phyloP scores from a whole-genome alignment of 2,888 invertebrate genomes.

The Sarcophaga subvicina region DNA sequence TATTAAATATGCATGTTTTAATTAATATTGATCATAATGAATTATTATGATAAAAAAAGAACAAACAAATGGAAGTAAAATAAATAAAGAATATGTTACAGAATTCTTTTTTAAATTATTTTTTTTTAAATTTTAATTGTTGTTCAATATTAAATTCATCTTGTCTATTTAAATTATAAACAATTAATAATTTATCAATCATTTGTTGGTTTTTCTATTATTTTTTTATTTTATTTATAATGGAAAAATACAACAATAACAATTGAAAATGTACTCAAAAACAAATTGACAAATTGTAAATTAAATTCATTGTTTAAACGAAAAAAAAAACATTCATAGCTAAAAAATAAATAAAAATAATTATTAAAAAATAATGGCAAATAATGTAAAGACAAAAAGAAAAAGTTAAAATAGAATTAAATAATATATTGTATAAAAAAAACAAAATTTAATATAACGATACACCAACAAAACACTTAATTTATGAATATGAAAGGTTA shows the following conservation, averaged over 20 bases:
- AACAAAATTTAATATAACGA: background rate
- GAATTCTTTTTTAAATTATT: too few relatives aligned
- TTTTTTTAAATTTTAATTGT: too few relatives aligned
- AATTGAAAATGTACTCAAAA: conserved; percentile 8
- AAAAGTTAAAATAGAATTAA: background rate
- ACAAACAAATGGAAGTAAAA: background rate
- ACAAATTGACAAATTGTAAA: conserved; percentile 55
- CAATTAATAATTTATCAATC: background rate
- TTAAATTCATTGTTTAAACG: conserved; percentile 48
- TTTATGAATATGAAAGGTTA: too few relatives aligned
- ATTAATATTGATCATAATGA: background rate
- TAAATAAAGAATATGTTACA: too few relatives aligned
- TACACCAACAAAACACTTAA: too few relatives aligned
- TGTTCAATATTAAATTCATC: too few relatives aligned
- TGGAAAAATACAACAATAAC: background rate
- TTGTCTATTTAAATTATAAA: background rate
- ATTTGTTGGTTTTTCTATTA: background rate
- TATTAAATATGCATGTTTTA: conserved; percentile 15
- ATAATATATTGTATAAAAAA: conserved; percentile 1
- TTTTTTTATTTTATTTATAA: conserved; percentile 1
- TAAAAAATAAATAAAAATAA: conserved; percentile 5
- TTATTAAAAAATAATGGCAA: too few relatives aligned
- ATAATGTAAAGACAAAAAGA: too few relatives aligned
- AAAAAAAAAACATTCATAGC: conserved; percentile 1
- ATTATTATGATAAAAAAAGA: background rate